Base-by-base conservation (phyloP, 2,113 vertebrate species). In the Zosterops borbonicus region DNA sequence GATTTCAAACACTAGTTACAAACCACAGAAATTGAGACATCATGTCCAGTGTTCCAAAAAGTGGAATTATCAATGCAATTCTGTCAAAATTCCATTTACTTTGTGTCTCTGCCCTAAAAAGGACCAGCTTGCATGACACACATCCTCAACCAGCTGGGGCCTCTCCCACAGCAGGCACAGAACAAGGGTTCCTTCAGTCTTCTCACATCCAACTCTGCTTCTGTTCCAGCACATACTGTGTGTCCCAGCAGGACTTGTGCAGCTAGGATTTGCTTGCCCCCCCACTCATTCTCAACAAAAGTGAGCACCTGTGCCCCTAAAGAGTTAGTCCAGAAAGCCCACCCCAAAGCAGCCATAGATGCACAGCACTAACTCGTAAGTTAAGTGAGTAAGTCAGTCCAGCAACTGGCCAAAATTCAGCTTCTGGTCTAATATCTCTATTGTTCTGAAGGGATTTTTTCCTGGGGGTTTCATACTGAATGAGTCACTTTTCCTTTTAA, bases 401-500 rank as follows among this genome's bases (percentile, higher is more conserved):
- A 17, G 39, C 6, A 25, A 55, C 31, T 49, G 41, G 60, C 52
- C 71, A 62, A 73, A 93, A 46, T 50, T 9, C 76, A 88, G 49
- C 69, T 79, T 74, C 65, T 77, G 78, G 17, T 70, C 74, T 69
- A 46, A 94, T 39, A 69, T 63, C 49, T 90, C 73, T 55, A 37
- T 81, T 10, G 28, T 39, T 84, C 81, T 16, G 2, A 73, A 77
- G 46, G 64, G 58, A 56, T 74, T 89, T 56, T 91, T 86, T 79
- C 39, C 44, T 55, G 65, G 80, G 82, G 59, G 15, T 84, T 94
- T 94, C 59, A 59, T 31, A 5, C 47, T 35, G 65, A 37, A 52
- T 91, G 79, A 95, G 65, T 95, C 93, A 96, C 63, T 94, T 92
- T 83, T 89, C 55, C 89, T 95, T 92, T 89, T 69, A 71, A 67